phyloP scores from a whole-genome alignment of 2,113 vertebrate genomes.

The Saiga tatarica region DNA sequence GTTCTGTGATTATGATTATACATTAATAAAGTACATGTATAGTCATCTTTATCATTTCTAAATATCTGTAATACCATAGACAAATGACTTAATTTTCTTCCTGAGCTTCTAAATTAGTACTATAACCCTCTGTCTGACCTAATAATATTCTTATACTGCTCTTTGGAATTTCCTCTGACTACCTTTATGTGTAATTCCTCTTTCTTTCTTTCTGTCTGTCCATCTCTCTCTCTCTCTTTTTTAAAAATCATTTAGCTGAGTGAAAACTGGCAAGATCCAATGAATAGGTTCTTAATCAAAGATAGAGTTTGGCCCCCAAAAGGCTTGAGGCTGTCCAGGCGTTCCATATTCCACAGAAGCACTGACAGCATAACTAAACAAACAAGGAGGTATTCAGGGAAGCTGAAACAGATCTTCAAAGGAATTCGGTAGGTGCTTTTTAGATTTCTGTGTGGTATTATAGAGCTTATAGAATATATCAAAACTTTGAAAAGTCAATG shows the following conservation, averaged over 20 bases:
- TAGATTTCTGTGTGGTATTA: slow-evolving; percentile 33
- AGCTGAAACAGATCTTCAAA: slow-evolving; percentile 60
- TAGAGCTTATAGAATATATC: slow-evolving; percentile 18
- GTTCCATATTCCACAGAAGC: slow-evolving; percentile 31
- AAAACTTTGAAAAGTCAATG: slow-evolving; percentile 25
- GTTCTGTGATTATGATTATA: neutral
- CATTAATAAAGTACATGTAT: neutral
- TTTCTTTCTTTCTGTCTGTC: neutral
- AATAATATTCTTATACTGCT: neutral
- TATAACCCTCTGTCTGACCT: neutral
- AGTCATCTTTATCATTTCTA: neutral
- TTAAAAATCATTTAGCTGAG: slow-evolving; percentile 13
- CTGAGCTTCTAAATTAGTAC: neutral
- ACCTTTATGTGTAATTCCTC: neutral
- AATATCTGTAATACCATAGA: neutral
- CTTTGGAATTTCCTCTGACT: neutral
- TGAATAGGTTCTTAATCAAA: neutral
- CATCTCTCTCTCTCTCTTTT: neutral
- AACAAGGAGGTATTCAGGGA: slow-evolving; percentile 10
- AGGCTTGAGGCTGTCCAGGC: neutral
- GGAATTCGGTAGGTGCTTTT: slow-evolving; percentile 19
- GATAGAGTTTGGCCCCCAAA: neutral
- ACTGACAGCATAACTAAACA: slow-evolving; percentile 43
- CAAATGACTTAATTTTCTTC: neutral
- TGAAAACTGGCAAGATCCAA: neutral